Evolutionary conservation across 1,140 invertebrate species (phyloP).

Genomic region (Megalopta genalis): DNA sequence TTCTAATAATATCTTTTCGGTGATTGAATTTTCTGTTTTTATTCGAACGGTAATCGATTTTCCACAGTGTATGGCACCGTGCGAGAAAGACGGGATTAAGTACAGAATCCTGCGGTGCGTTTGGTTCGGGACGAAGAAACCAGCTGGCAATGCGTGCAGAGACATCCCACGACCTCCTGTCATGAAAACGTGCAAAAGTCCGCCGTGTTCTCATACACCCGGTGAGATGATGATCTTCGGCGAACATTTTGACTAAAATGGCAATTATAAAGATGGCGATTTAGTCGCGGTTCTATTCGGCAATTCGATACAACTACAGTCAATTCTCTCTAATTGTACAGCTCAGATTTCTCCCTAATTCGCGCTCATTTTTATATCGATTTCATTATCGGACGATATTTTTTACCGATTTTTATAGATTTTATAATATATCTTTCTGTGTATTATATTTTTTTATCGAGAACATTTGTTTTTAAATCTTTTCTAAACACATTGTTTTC

Average conservation of each 20-base stretch:
- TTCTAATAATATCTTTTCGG: neutral
- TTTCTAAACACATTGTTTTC: too few species aligned
- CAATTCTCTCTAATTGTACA: too few species aligned
- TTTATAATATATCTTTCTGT: too few species aligned
- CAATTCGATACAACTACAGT: too few species aligned
- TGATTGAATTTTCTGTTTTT: neutral
- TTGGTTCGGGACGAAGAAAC: conserved; percentile 90
- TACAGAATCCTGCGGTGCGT: conserved; percentile 93
- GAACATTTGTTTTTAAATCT: too few species aligned
- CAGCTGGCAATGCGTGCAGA: conserved; percentile 90
- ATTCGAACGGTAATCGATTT: neutral
- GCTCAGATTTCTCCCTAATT: too few species aligned
- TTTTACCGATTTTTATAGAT: too few species aligned
- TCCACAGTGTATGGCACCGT: conserved; percentile 88
- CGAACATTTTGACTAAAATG: neutral
- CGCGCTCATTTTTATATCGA: too few species aligned
- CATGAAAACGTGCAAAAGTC: conserved; percentile 87
- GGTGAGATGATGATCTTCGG: conserved; percentile 63
- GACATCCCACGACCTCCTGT: conserved; percentile 87
- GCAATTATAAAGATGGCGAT: too few species aligned
- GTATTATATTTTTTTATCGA: too few species aligned
- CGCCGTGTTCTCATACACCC: conserved; percentile 81
- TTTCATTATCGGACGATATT: too few species aligned
- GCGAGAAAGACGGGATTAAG: conserved; percentile 87
- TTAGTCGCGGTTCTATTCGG: too few species aligned